Base-by-base conservation (phyloP, 1,140 invertebrate genomes). In the Nautilus pompilius region DNA sequence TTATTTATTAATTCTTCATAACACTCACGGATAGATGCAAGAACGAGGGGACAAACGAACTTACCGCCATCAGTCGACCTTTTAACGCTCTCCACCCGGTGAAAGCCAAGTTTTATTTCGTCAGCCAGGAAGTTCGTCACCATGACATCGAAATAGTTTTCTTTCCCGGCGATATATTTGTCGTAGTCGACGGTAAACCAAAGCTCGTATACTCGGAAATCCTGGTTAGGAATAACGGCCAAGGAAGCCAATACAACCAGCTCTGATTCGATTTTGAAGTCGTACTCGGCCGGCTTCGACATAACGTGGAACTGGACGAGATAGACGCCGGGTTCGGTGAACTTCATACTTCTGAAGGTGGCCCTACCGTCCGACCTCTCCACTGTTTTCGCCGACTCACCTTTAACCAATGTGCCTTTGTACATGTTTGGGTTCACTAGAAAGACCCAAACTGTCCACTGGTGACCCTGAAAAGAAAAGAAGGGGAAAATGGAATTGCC, bases 141-240 rank as follows among this genome's bases (percentile, higher is more conserved):
- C n/a, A 61, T 24, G 8, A 33, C 33, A 0, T 22, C 20, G 20
- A 58, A 49, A 29, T 58, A 41, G 3, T 41, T 53, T 6, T 33
- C 53, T 22, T 65, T 48, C 13, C 28, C 26, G 5, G 53, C 56
- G 17, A 62, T 54, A 48, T 65, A 26, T 5, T 41, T 58, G 54
- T 68, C 54, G 55, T 66, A 75, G n/a, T 62, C 45, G 13, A 62
- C 62, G 20, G 66, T 58, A 60, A 75, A 63, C 51, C 65, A 69
- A 0, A 28, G 33, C 17, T 51, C 58, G 3, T 58, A 60, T 22
- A 63, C 56, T 5, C 66, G 56, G 13, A 56, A 26, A 5, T 33
- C 45, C 5, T 71, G 59, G 20, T 30, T 36, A 0, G 26, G 55
- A n/a, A n/a, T n/a, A n/a, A n/a, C n/a, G 24, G 68, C 63, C 1